Percentiles rank a stretch among this genome's conserved stretches.
Conservation (phyloP, 2,888 invertebrate species). For the Cantharis rustica region DNA sequence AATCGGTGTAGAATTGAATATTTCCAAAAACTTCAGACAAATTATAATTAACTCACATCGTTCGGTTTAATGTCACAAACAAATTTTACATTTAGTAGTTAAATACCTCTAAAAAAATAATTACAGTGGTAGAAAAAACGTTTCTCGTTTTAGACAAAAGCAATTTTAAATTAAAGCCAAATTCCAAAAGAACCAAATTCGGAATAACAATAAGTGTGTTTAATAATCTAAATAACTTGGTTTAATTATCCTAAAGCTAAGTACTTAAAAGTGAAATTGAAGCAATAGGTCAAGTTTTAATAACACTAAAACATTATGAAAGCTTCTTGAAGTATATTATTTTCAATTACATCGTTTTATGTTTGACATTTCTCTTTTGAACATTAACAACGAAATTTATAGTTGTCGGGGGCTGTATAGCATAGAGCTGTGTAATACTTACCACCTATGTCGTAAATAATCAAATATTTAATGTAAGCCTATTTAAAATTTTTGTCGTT, state of each 20-base stretch:
- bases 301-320: neutral
- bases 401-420: constrained; percentile 3
- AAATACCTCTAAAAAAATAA: neutral
- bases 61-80: neutral
- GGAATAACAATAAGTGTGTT: neutral
- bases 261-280: constrained; percentile 1
- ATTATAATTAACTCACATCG: neutral
- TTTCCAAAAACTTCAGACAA: too few species aligned
- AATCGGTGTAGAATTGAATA: neutral
- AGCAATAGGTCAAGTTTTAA: neutral
- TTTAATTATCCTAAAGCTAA: neutral
- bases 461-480: neutral
- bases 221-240: neutral
- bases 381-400: constrained; percentile 19
- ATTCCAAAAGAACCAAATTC: neutral
- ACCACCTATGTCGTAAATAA: neutral
- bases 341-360: constrained; percentile 8
- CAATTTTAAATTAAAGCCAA: neutral
- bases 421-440: neutral
- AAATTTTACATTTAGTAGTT: neutral
- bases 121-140: too few species aligned
- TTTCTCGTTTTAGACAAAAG: neutral
- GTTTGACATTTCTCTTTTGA: constrained; percentile 7
- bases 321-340: neutral
- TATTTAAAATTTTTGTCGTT: neutral